phyloP scores from a whole-genome alignment of 2,888 invertebrate species.

The Leptothorax acervorum region DNA sequence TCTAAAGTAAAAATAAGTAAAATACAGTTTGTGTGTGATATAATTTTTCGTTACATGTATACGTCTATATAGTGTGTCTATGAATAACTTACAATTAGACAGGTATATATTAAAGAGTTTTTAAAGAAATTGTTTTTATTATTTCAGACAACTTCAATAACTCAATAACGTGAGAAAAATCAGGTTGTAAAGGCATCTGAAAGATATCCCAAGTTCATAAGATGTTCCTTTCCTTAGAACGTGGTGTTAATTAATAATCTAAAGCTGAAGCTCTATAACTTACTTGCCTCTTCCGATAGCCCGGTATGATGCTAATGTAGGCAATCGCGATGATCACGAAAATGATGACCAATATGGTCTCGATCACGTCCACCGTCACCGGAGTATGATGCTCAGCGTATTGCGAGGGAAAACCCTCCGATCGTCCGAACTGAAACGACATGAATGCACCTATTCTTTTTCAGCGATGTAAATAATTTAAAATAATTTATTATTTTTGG shows the following conservation, averaged over 20 bases:
- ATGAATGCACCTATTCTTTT: conserved; percentile 35
- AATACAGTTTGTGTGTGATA: neutral
- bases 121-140: conserved; percentile 61
- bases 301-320: conserved; percentile 83
- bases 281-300: conserved; percentile 75
- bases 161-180: neutral
- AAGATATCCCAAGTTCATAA: neutral
- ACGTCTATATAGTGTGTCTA: neutral
- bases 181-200: neutral
- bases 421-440: conserved; percentile 73
- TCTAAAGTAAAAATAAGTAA: neutral
- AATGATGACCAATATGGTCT: conserved; percentile 84
- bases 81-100: neutral
- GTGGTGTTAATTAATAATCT: conserved; percentile 55
- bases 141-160: neutral
- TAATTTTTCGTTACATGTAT: neutral
- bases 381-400: conserved; percentile 83
- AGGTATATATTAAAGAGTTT: neutral
- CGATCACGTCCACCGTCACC: conserved; percentile 86
- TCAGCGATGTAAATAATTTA: neutral
- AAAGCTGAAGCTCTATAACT: conserved; percentile 49
- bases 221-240: neutral
- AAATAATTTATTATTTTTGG: conserved; percentile 3
- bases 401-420: conserved; percentile 84
- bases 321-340: conserved; percentile 84